Base-by-base conservation (phyloP, 2,797 vertebrate species). In the Sarcoramphus papa region DNA sequence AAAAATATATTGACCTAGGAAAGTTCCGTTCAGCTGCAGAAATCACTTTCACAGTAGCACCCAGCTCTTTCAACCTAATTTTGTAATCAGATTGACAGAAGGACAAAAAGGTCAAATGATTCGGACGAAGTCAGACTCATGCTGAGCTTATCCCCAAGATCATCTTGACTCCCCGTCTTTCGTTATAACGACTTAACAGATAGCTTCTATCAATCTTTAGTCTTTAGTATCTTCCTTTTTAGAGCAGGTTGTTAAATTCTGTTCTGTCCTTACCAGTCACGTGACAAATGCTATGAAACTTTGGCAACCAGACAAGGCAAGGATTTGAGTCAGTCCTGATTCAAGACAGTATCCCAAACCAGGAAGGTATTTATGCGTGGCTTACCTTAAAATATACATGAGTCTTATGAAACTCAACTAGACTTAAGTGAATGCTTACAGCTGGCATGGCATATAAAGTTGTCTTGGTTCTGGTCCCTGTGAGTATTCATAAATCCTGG, bases 31-130 rank as follows among this genome's bases (percentile, higher is more conserved):
- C 65, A 78, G 87, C 94, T 72, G 59, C 87, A 89, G 68, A 96
- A 93, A 93, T 95, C 87, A 77, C 65, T 97, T 96, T 91, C 77
- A 77, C 57, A 88, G 92, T 75, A 65, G 47, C 83, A 94, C 80
- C 70, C 90, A 92, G 35, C 25, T 96, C 92, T 95, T 96, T 94
- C 90, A 96, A 85, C 85, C 87, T 91, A 88, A 73, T 96, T 97
- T 97, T 96, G 93, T 89, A 94, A 88, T 88, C 10, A 50, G 91
- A 86, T 77, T 97, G 96, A 90, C 82, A 95, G 88, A 92, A 96
- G 89, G 85, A 94, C 83, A 91, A 6, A 87, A 68, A 88, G 84
- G 87, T 96, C 92, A 81, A 86, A 78, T 67, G 75, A 85, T 92
- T 90, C 1, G 4, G 43, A 82, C 21, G 7, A 93, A 63, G 60